Evolutionary conservation across 1,140 invertebrate genomes (phyloP).

Genomic region (Hyles euphorbiae): DNA sequence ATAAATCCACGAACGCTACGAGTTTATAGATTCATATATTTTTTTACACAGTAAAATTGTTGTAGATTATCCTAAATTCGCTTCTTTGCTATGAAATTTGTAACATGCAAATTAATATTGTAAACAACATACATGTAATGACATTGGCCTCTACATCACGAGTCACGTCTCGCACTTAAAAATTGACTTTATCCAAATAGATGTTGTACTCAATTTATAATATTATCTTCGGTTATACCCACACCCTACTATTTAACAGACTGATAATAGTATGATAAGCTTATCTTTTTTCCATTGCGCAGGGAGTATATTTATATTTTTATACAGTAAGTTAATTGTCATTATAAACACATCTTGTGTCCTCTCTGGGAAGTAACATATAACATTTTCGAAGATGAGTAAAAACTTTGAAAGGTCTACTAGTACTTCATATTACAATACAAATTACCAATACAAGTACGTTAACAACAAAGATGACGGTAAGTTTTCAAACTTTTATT

Average conservation of each 20-base stretch:
- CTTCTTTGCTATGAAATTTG: no score
- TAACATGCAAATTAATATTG: no score
- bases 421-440: conserved; percentile 48
- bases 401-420: conserved; percentile 34
- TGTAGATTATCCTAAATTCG: no score
- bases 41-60: no score
- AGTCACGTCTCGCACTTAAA: no score
- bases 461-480: conserved; percentile 57
- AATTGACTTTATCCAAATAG: no score
- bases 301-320: conserved; percentile 10
- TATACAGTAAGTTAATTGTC: conserved; percentile 3
- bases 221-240: conserved; percentile 4
- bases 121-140: no score
- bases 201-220: not conserved
- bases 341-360: conserved; percentile 6
- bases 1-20: no score
- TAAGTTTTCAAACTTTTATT: conserved; percentile 27
- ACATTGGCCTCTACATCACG: no score
- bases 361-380: conserved; percentile 4
- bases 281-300: conserved; percentile 31
- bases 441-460: conserved; percentile 53
- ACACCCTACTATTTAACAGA: conserved; percentile 3
- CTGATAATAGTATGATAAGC: conserved; percentile 30
- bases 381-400: conserved; percentile 34
- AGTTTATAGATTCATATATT: no score